Conservation (phyloP, 2,888 invertebrate species). For the Heliconius hortense region DNA sequence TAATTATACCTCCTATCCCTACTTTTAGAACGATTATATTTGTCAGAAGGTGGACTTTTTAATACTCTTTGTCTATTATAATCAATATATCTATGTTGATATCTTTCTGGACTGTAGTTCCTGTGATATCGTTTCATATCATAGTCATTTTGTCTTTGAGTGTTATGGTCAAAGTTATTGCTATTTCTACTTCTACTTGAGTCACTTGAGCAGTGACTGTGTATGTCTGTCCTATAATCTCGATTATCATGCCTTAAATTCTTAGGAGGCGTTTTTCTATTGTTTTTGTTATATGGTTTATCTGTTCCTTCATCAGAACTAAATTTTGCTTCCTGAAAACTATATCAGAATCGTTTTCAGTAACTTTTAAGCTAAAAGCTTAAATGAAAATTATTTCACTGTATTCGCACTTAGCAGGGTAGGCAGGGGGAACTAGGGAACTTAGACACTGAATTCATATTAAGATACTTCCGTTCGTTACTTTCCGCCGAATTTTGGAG, state of each 20-base stretch:
- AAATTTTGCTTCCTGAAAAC: conserved; percentile 40
- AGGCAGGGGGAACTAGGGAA: too few relatives aligned
- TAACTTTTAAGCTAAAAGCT: neutral
- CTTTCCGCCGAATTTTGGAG: too few relatives aligned
- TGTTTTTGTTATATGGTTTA: conserved; percentile 42
- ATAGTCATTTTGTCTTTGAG: conserved; percentile 51
- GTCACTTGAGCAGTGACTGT: conserved; percentile 34
- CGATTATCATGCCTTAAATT: conserved; percentile 24
- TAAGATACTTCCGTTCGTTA: too few relatives aligned
- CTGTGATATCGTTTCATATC: conserved; percentile 50
- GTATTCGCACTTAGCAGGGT: too few relatives aligned
- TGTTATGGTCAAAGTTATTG: conserved; percentile 49
- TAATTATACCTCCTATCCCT: conserved; percentile 47
- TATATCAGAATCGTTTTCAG: neutral
- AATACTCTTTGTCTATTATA: conserved; percentile 48
- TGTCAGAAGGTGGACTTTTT: conserved; percentile 58
- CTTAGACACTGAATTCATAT: too few relatives aligned
- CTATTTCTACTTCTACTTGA: conserved; percentile 44
- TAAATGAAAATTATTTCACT: too few relatives aligned
- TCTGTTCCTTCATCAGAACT: conserved; percentile 63
- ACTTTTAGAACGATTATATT: conserved; percentile 46
- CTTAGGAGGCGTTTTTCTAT: conserved; percentile 36
- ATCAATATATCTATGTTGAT: conserved; percentile 32
- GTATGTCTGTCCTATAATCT: conserved; percentile 24
- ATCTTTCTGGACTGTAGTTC: conserved; percentile 52